These are phyloP conservation scores for Lepisosteus osseus DNA, from an alignment of 2,113 vertebrate genomes.

Conservation along the genomic window DNA sequence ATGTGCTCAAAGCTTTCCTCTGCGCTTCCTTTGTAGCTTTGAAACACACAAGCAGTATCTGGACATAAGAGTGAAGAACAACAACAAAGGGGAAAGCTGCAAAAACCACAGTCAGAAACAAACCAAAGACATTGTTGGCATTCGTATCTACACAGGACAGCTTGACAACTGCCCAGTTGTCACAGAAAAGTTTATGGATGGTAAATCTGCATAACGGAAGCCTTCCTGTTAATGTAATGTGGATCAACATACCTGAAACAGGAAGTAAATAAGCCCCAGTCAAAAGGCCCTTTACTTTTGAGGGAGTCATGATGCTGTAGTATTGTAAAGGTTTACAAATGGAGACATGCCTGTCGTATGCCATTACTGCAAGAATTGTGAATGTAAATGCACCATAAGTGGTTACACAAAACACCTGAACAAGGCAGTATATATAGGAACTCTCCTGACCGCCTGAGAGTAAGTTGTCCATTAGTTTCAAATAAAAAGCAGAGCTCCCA, in stretches of 20 bases:
- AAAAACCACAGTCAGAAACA: conserved; percentile 26
- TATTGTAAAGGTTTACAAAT: not conserved
- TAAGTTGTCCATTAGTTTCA: not conserved
- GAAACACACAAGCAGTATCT: not conserved
- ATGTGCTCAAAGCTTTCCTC: not conserved
- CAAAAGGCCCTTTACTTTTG: not conserved
- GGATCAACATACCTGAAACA: not conserved
- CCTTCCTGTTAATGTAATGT: not conserved
- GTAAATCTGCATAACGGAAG: not conserved
- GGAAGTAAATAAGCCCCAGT: not conserved
- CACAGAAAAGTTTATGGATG: conserved; percentile 8
- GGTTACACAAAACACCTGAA: conserved; percentile 9
- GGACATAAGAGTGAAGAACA: not conserved
- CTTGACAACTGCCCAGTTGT: not conserved
- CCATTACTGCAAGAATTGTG: not conserved
- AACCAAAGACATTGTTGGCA: conserved; percentile 31
- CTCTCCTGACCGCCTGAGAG: not conserved
- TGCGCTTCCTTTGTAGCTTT: conserved; percentile 3
- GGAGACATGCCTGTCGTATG: conserved; percentile 4
- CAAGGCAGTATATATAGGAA: not conserved
- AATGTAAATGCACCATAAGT: not conserved
- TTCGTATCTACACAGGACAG: conserved; percentile 3
- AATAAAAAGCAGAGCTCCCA: not conserved
- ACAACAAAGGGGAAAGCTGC: conserved; percentile 35
- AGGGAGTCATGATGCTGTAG: not conserved